A percentile compares a stretch with the other conserved stretches of the same genome.
Evolutionary conservation across 2,888 invertebrate genomes (phyloP).

Genomic region (Zaprionus obscuricornis): DNA sequence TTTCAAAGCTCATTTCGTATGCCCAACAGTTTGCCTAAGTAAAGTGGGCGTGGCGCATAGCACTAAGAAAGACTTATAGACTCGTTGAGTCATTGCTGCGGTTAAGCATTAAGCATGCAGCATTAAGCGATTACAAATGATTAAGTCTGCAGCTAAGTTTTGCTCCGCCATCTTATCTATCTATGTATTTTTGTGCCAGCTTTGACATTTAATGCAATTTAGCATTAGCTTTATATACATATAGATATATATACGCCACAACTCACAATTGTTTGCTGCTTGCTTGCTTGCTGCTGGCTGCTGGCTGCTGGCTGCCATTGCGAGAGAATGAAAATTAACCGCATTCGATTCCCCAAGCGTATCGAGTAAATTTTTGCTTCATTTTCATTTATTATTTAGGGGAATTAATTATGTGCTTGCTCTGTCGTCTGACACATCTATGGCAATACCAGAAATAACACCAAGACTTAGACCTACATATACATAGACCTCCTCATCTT

Average conservation of each 20-base stretch:
- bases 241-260: conserved; percentile 6
- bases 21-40: conserved; percentile 33
- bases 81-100: conserved; percentile 27
- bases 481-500: no score
- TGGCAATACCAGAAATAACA: background rate
- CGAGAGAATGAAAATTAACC: conserved; percentile 48
- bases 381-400: conserved; percentile 64
- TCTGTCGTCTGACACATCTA: conserved; percentile 18
- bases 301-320: conserved; percentile 1
- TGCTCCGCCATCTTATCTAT: conserved; percentile 25
- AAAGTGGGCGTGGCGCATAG: conserved; percentile 11
- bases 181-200: background rate
- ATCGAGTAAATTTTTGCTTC: conserved; percentile 39
- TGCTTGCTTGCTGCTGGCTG: no score
- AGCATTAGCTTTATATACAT: conserved; percentile 5
- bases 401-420: conserved; percentile 58
- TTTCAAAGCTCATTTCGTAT: conserved; percentile 45
- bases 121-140: conserved; percentile 74
- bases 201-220: conserved; percentile 51
- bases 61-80: conserved; percentile 3
- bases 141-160: conserved; percentile 65
- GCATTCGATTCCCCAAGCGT: conserved; percentile 47
- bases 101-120: conserved; percentile 38
- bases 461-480: background rate
- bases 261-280: no score